Evolutionary conservation across 2,888 invertebrate genomes (phyloP).

Genomic region (Pelosia muscerda): DNA sequence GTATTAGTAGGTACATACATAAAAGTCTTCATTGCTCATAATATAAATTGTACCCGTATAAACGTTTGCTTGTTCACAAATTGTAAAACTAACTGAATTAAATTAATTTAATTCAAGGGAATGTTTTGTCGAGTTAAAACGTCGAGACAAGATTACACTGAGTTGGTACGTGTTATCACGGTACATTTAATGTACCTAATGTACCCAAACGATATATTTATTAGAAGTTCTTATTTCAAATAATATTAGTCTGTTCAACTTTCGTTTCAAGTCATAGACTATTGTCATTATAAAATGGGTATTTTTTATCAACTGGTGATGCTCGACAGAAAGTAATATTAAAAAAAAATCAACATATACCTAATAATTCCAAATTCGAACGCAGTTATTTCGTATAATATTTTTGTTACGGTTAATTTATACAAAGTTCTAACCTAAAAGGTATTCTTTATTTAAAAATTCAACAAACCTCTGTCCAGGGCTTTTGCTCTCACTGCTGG

Average conservation of each 20-base stretch:
- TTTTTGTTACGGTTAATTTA: slow-evolving; percentile 1
- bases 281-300: not conserved
- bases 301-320: not conserved
- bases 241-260: not conserved
- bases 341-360: too few species aligned
- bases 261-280: not conserved
- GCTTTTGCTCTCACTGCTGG: slow-evolving; percentile 90
- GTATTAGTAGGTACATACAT: too few species aligned
- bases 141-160: not conserved
- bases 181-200: not conserved
- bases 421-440: not conserved
- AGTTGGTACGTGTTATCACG: not conserved
- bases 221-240: not conserved
- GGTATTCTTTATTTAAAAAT: not conserved
- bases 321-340: not conserved
- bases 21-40: not conserved
- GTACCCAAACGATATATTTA: not conserved
- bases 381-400: not conserved
- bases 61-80: not conserved
- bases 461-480: slow-evolving; percentile 89
- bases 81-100: not conserved
- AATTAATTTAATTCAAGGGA: not conserved
- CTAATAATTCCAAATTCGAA: not conserved
- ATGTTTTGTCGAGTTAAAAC: not conserved
- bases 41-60: not conserved